A percentile compares a stretch with the other conserved stretches of the same genome.
Conservation (phyloP, 2,888 invertebrate species). For the Athalia rosae region DNA sequence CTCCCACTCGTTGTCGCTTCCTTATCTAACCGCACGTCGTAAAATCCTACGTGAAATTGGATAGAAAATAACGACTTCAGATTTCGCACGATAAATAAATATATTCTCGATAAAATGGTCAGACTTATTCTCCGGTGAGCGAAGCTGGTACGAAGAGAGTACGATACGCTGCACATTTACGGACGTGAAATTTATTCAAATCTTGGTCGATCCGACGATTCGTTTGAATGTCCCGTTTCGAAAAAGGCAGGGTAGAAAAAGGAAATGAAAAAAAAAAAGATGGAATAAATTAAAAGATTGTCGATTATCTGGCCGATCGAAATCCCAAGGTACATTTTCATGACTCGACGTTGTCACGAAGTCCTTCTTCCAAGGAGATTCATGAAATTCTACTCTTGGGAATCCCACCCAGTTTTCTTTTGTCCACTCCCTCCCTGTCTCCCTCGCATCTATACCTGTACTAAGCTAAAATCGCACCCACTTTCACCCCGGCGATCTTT, state of each 20-base stretch:
- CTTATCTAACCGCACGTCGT: too few relatives aligned
- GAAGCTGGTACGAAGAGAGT: too few relatives aligned
- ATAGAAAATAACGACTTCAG: too few relatives aligned
- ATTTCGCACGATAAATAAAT: too few relatives aligned
- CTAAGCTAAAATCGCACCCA: neutral
- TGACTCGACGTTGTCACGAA: slow-evolving; percentile 3
- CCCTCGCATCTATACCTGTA: neutral
- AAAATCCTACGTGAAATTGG: too few relatives aligned
- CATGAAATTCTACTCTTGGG: slow-evolving; percentile 27
- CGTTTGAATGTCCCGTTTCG: neutral
- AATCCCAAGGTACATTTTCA: slow-evolving; percentile 3
- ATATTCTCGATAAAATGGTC: too few relatives aligned
- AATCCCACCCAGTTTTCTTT: slow-evolving; percentile 37
- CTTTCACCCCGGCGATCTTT: slow-evolving; percentile 14
- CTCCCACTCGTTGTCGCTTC: too few relatives aligned
- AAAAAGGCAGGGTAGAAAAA: neutral
- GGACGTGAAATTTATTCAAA: too few relatives aligned
- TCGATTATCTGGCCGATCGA: slow-evolving; percentile 18
- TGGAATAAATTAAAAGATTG: slow-evolving; percentile 18
- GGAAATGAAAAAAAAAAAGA: neutral
- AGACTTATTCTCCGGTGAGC: too few relatives aligned
- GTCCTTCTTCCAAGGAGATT: slow-evolving; percentile 11
- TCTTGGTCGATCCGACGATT: neutral
- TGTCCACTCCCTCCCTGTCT: slow-evolving; percentile 12
- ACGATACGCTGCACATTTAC: too few relatives aligned